Percentiles rank a stretch among this genome's conserved stretches.
phyloP scores from a whole-genome alignment of 2,888 invertebrate genomes.

The Ceratothoa steindachneri region DNA sequence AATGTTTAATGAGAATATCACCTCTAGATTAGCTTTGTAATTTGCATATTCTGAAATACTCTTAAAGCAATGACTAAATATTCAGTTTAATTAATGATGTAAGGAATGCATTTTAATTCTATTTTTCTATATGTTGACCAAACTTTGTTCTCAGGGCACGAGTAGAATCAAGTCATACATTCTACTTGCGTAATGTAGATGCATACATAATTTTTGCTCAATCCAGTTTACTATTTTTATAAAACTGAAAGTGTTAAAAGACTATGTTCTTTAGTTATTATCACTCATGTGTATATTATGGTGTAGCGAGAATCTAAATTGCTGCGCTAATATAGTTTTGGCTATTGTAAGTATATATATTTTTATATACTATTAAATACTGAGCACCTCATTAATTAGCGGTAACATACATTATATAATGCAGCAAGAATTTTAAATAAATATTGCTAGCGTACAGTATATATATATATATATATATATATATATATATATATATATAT shows the following conservation, averaged over 20 bases:
- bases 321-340: too few species aligned
- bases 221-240: neutral
- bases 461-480: neutral
- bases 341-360: too few species aligned
- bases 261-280: neutral
- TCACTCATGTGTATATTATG: too few species aligned
- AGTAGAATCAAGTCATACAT: neutral
- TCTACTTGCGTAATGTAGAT: neutral
- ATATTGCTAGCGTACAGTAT: neutral
- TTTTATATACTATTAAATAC: too few species aligned
- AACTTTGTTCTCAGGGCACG: neutral
- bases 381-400: neutral
- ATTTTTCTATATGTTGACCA: neutral
- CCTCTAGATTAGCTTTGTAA: neutral
- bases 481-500: neutral
- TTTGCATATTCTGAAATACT: neutral
- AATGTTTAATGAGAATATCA: too few species aligned
- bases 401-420: neutral
- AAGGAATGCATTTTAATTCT: neutral
- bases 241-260: neutral
- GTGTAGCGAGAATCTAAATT: too few species aligned
- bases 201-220: neutral
- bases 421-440: neutral
- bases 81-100: neutral
- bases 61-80: neutral